Percentiles rank a stretch among this genome's conserved stretches.
Evolutionary conservation across 2,888 invertebrate genomes (phyloP).

Genomic region (Drosophila leonis): DNA sequence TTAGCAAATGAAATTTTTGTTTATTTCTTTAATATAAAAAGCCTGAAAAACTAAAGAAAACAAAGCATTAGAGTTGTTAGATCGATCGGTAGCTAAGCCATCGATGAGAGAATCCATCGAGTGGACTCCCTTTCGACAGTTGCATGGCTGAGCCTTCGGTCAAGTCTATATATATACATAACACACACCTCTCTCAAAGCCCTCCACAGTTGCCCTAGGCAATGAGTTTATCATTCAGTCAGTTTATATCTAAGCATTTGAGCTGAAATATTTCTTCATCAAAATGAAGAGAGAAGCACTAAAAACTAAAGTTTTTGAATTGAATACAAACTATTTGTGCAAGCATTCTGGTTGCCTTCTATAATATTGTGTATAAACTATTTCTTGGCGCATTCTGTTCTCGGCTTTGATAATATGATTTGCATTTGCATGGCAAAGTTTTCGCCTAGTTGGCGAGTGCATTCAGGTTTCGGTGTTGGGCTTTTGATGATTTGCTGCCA

Average conservation of each 20-base stretch:
- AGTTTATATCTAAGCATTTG: background rate
- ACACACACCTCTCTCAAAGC: background rate
- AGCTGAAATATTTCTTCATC: too few relatives aligned
- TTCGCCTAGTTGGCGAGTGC: slow-evolving; percentile 1
- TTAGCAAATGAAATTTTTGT: too few relatives aligned
- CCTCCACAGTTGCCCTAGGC: background rate
- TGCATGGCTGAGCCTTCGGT: too few relatives aligned
- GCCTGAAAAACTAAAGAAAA: too few relatives aligned
- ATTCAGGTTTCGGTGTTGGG: slow-evolving; percentile 15
- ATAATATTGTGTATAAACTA: background rate
- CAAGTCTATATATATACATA: too few relatives aligned
- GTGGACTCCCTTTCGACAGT: too few relatives aligned
- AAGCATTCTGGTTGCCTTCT: background rate
- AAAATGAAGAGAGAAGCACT: background rate
- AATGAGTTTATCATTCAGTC: background rate
- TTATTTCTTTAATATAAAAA: too few relatives aligned
- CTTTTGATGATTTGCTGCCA: slow-evolving; percentile 7
- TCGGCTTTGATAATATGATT: too few relatives aligned
- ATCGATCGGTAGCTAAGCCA: too few relatives aligned
- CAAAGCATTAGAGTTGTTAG: too few relatives aligned
- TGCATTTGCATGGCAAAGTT: background rate
- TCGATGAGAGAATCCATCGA: too few relatives aligned
- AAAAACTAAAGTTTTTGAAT: slow-evolving; percentile 1
- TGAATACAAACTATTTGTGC: background rate
- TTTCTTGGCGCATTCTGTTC: background rate